Evolutionary conservation across 2,888 invertebrate genomes (phyloP), one percentile per base, ranked within the genome.

Genomic region (Torymus auratus): DNA sequence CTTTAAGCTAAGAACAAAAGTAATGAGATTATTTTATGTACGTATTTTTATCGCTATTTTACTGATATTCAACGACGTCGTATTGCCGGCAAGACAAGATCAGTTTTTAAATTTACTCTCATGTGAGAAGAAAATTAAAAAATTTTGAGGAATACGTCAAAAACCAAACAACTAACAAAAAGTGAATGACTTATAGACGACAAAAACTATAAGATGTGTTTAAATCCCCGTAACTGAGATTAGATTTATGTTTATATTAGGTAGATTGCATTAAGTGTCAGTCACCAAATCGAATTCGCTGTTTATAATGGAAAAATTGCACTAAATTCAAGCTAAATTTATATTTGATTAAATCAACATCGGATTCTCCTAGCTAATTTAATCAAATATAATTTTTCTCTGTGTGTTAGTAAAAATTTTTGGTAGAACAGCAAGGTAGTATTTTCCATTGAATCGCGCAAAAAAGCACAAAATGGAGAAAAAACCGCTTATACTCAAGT

Each of bases 21-120:
- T 77, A 71, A 77, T 77, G 80, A 82, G 80, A 80, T 80, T 80
- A 82, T 82, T 82, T 82, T 80, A 78, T 28, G 70, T 72, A 77
- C 64, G 58, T 82, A 78, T 78, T 75, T 82, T 78, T 78, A 72
- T 75, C 62, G 71, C 53, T 76, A 73, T 79, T 79, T 79, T 82
- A 82, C 61, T 23, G 69, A 28, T 75, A 71, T 65, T 58, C 50
- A 78, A 79, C 72, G 75, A 82, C 60, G 75, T 75, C 67, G 73
- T 70, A 53, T 68, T 50, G 72, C 56, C 53, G 41, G 62, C 73
- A 58, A 23, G 74, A 65, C 15, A 55, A 53, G 62, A 73, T 15
- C 71, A 56, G 68, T 76, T 72, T 81, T 77, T 10, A 67, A 77
- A 81, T 72, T 77, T 74, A 65, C 58, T 67, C 72, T 60, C 61